These are phyloP conservation scores for Thalassophryne amazonica DNA, from an alignment of 2,797 vertebrate species.

Conservation along the genomic window DNA sequence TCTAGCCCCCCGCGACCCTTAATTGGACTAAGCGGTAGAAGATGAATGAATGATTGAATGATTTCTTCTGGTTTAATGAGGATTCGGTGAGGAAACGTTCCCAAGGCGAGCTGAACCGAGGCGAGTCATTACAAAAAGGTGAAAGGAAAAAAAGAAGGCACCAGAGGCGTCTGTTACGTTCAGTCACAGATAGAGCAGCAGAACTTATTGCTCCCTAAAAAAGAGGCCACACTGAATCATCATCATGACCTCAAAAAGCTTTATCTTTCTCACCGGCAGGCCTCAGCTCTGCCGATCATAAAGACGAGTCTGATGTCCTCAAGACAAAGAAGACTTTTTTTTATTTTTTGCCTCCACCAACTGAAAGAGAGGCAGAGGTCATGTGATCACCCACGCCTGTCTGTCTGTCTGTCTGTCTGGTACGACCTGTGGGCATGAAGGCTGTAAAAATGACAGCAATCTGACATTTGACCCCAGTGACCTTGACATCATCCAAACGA, in stretches of 20 bases:
- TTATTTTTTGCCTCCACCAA: too few relatives aligned
- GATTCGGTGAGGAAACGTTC: not conserved
- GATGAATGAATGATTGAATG: too few relatives aligned
- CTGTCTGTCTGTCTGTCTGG: too few relatives aligned
- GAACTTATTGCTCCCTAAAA: not conserved
- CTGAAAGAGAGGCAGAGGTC: too few relatives aligned
- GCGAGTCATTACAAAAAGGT: not conserved
- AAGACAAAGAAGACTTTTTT: constrained; percentile 1
- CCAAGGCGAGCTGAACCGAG: constrained; percentile 1
- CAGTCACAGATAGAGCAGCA: not conserved
- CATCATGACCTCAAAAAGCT: not conserved
- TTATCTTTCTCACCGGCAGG: not conserved
- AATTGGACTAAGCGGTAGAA: too few relatives aligned
- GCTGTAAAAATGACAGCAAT: too few relatives aligned
- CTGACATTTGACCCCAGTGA: too few relatives aligned
- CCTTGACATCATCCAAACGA: too few relatives aligned
- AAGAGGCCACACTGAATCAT: constrained; percentile 6
- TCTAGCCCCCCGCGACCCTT: too few relatives aligned
- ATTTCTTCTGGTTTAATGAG: not conserved
- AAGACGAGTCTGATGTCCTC: constrained; percentile 3
- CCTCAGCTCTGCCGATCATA: not conserved
- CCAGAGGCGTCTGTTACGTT: not conserved
- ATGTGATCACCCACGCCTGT: too few relatives aligned
- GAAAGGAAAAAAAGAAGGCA: not conserved
- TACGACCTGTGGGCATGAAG: too few relatives aligned